Conservation (phyloP, 1,140 invertebrate species). For the Sarcophaga bullata region DNA sequence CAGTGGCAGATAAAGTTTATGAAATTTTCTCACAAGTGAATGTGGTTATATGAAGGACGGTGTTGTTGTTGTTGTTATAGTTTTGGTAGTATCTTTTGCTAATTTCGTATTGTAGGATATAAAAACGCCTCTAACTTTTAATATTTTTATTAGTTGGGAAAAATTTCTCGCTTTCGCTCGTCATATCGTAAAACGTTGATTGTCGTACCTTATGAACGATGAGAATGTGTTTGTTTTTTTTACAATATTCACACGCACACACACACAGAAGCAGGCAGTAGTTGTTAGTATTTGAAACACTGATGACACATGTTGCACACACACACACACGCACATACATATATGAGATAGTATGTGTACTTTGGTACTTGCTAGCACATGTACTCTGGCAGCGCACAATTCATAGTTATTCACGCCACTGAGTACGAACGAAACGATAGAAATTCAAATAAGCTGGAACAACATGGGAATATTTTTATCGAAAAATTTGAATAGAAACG, state of each 20-base stretch:
- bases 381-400: too few species aligned
- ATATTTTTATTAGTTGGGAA: conserved; percentile 20
- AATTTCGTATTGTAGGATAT: conserved; percentile 9
- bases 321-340: too few species aligned
- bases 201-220: neutral
- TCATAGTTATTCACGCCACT: neutral
- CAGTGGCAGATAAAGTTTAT: neutral
- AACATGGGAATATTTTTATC: conserved; percentile 44
- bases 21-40: neutral
- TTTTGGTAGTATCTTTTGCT: conserved; percentile 12
- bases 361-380: too few species aligned
- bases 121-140: conserved; percentile 38
- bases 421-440: conserved; percentile 17
- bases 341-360: too few species aligned
- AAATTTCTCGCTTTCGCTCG: neutral
- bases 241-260: neutral
- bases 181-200: conserved; percentile 34
- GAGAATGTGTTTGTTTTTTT: neutral
- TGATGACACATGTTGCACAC: conserved; percentile 29
- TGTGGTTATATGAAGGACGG: neutral
- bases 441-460: conserved; percentile 44
- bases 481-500: conserved; percentile 44
- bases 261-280: neutral
- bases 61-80: neutral
- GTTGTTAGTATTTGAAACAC: neutral